phyloP scores from a whole-genome alignment of 2,113 vertebrate genomes.

The Petrocephalus zakoni region DNA sequence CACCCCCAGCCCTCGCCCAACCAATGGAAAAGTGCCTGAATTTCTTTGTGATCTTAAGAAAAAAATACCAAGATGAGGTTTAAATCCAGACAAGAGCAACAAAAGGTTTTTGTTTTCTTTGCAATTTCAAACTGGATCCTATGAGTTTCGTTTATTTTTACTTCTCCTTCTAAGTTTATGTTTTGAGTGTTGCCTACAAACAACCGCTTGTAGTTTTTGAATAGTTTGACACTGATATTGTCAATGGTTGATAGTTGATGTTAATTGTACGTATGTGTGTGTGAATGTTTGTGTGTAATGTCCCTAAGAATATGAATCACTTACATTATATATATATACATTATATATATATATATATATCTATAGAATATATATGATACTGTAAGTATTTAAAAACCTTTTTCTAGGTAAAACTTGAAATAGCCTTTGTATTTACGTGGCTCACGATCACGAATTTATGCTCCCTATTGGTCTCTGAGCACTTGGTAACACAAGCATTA shows the following conservation, averaged over 20 bases:
- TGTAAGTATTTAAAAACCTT: conserved; percentile 20
- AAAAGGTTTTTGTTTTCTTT: not conserved
- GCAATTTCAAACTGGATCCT: conserved; percentile 18
- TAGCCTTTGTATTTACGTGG: not conserved
- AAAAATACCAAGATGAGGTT: conserved; percentile 30
- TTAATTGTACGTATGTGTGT: conserved; percentile 17
- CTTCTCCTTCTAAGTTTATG: not conserved
- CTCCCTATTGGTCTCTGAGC: not conserved
- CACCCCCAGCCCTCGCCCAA: conserved; percentile 63
- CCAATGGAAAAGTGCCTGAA: conserved; percentile 78
- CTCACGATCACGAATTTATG: not conserved
- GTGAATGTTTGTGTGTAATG: conserved; percentile 7
- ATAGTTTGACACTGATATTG: conserved; percentile 30
- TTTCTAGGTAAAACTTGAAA: conserved; percentile 21
- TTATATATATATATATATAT: not conserved
- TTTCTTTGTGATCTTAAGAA: conserved; percentile 57
- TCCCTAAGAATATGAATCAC: conserved; percentile 26
- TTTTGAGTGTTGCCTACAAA: conserved; percentile 5
- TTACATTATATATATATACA: not conserved
- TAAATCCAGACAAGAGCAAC: conserved; percentile 19
- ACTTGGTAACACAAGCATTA: not conserved
- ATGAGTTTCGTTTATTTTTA: conserved; percentile 1
- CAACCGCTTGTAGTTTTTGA: conserved; percentile 21
- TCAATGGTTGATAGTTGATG: conserved; percentile 21
- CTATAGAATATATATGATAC: not conserved